Conservation (phyloP, 2,888 invertebrate species). For the Aleiodes alternator region DNA sequence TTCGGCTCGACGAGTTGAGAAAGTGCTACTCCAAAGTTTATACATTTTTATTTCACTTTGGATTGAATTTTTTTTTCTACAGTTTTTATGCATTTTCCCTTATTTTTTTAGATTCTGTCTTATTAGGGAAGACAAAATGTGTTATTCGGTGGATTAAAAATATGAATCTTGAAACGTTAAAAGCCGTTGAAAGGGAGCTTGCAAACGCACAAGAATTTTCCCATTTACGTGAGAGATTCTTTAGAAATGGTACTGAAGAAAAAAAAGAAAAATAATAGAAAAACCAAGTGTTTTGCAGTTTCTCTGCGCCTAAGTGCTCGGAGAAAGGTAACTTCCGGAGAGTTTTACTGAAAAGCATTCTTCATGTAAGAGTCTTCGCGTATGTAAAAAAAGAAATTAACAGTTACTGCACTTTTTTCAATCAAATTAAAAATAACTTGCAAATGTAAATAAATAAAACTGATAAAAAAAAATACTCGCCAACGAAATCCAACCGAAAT, state of each 20-base stretch:
- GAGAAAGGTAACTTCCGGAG: conserved; percentile 30
- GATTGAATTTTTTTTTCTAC: conserved; percentile 2
- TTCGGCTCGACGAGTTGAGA: conserved; percentile 39
- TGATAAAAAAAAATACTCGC: too few species aligned
- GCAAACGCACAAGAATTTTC: conserved; percentile 1
- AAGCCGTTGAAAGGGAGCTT: conserved; percentile 15
- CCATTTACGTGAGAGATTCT: conserved; percentile 6
- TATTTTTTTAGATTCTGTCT: not conserved
- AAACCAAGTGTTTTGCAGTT: conserved; percentile 35
- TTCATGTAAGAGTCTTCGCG: not conserved
- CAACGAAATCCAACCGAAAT: not conserved
- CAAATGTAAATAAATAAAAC: too few species aligned
- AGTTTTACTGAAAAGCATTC: conserved; percentile 5
- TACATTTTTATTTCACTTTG: conserved; percentile 30
- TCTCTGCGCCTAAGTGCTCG: conserved; percentile 39
- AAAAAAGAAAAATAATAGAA: conserved; percentile 13
- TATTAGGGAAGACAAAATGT: not conserved
- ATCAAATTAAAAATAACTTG: too few species aligned
- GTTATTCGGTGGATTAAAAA: not conserved
- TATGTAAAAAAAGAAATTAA: too few species aligned
- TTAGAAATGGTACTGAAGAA: conserved; percentile 1
- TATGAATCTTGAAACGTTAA: not conserved
- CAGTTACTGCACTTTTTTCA: too few species aligned
- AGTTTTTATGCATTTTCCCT: not conserved
- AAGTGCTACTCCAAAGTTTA: conserved; percentile 13